These are phyloP conservation scores for Hydraecia micacea DNA, from an alignment of 2,888 invertebrate genomes.

Conservation along the genomic window DNA sequence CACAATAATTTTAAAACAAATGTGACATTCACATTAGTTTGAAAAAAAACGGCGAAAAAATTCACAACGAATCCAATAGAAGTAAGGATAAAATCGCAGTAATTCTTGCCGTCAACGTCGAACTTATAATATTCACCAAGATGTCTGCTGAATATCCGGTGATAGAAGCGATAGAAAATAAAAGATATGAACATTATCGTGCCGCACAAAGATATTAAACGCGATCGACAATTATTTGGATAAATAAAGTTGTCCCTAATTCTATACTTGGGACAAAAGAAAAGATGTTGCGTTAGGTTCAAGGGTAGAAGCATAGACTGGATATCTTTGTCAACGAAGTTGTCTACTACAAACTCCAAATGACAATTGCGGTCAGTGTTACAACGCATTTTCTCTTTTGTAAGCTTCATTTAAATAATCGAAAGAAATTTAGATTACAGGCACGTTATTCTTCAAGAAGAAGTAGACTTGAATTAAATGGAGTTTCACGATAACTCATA, in stretches of 20 bases:
- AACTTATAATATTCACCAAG: not conserved
- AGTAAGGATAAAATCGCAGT: not conserved
- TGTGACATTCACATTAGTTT: not conserved
- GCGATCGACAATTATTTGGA: not conserved
- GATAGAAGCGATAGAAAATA: slow-evolving; percentile 2
- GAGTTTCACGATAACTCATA: not conserved
- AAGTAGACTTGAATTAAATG: not conserved
- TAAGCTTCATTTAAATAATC: no score
- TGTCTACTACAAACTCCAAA: not conserved
- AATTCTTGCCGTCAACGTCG: not conserved
- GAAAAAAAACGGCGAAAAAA: not conserved
- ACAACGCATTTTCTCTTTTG: not conserved
- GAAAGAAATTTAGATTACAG: not conserved
- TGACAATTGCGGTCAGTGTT: no score
- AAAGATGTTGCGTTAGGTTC: slow-evolving; percentile 8
- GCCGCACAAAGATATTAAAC: slow-evolving; percentile 9
- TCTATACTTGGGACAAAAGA: slow-evolving; percentile 16
- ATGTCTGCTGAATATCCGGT: not conserved
- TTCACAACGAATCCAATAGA: not conserved
- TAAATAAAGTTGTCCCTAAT: slow-evolving; percentile 13
- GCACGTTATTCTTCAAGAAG: not conserved
- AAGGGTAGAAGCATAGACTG: slow-evolving; percentile 27
- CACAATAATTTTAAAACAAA: slow-evolving; percentile 17
- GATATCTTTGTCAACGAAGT: slow-evolving; percentile 21
- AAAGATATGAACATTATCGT: not conserved